Base-by-base conservation (phyloP, 1,140 invertebrate species). In the Diachasma alloeum region DNA sequence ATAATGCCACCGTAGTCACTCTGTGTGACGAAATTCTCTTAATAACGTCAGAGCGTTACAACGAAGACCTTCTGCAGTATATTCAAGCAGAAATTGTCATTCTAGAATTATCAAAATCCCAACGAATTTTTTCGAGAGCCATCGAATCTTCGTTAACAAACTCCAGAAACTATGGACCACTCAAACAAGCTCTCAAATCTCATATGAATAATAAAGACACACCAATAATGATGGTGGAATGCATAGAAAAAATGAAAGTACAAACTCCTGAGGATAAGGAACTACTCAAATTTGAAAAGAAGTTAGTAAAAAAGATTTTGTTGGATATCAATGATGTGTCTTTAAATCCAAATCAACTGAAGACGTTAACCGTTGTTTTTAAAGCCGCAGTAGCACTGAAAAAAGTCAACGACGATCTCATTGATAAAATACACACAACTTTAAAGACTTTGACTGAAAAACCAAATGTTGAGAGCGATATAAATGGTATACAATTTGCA, bases 21-120 rank as follows among this genome's bases (percentile, higher is more conserved):
- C 79, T 81, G 46, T 87, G 83, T 72, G 75, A 22, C 44, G 13
- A 26, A 17, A 74, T 26, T 56, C 68, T 82, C 78, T 26, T 48
- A 82, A 83, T 83, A 69, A 53, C 81, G 6, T 67, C 81, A 39
- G 81, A 86, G 74, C 81, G 75, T 56, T 36, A 36, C 1, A 80
- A 77, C 15, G 53, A 83, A 8, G 70, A 83, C 19, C 56, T 85
- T 66, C 80, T 84, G 13, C 76, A 81, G 13, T 81, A 81, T n/a
- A 79, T 85, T 46, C 72, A 82, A 48, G 74, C 79, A 3, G 37
- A 68, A 53, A 68, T 74, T 37, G 19, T 83, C 9, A 67, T 85
- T 42, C 24, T 67, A 3, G 78, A 83, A 9, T 77, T 84, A 48
- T 10, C 69, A 37, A 72, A 79, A 42, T 76, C 67, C 31, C 80